Conservation (phyloP, 2,888 invertebrate genomes). For the Xestia xanthographa region DNA sequence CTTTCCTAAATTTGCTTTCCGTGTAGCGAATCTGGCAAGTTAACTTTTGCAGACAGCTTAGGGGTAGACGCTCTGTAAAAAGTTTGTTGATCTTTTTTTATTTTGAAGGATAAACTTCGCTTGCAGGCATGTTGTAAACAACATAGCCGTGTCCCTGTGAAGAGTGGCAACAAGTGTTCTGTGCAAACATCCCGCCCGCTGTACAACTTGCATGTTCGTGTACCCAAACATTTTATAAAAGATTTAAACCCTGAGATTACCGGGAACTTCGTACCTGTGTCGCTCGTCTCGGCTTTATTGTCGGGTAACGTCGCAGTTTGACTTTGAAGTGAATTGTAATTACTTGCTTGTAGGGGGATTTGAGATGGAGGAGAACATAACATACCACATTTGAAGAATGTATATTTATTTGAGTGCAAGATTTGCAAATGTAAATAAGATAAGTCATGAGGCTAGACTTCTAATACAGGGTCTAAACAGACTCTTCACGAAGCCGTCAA, state of each 20-base stretch:
- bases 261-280: conserved; percentile 35
- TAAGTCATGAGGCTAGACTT: neutral
- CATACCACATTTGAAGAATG: no score
- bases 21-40: conserved; percentile 50
- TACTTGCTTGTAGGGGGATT: conserved; percentile 17
- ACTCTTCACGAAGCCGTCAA: no score
- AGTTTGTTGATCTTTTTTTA: conserved; percentile 70
- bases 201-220: conserved; percentile 62
- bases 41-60: conserved; percentile 57
- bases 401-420: neutral
- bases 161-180: conserved; percentile 74
- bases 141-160: conserved; percentile 63
- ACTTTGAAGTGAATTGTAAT: conserved; percentile 45
- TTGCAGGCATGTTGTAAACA: conserved; percentile 76
- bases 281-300: conserved; percentile 40
- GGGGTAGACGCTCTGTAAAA: conserved; percentile 42
- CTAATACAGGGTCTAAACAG: no score
- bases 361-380: neutral
- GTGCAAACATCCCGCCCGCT: conserved; percentile 66
- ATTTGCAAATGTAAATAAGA: neutral
- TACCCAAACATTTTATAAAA: conserved; percentile 64
- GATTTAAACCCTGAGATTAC: conserved; percentile 60
- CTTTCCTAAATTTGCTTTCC: conserved; percentile 55
- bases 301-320: conserved; percentile 34
- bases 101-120: conserved; percentile 75